Percentiles rank a stretch among this genome's conserved stretches.
Evolutionary conservation across 2,797 vertebrate species (phyloP).

Genomic region (Crocodylus rhombifer): DNA sequence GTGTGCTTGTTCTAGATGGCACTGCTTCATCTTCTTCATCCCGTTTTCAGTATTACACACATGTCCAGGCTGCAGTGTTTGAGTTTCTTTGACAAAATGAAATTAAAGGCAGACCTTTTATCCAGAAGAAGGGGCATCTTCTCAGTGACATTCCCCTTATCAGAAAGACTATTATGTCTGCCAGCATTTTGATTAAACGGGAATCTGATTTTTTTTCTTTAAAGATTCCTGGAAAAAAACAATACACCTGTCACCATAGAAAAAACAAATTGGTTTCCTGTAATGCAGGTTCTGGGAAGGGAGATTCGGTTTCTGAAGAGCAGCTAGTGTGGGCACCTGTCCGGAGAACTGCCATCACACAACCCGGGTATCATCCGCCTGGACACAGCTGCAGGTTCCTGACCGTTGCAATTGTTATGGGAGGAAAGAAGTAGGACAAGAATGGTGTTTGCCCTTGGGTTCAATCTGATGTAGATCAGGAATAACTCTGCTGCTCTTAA

Average conservation of each 20-base stretch:
- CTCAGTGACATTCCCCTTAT: not conserved
- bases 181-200: not conserved
- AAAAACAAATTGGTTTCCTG: not conserved
- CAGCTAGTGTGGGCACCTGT: not conserved
- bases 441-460: not conserved
- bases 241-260: not conserved
- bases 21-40: not conserved
- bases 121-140: not conserved
- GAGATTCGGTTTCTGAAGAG: not conserved
- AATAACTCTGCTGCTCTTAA: not conserved
- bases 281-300: not conserved
- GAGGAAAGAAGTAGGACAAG: not conserved
- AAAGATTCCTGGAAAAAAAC: not conserved
- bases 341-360: not conserved
- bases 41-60: not conserved
- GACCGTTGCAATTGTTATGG: not conserved
- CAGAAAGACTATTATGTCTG: not conserved
- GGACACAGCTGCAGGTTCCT: not conserved
- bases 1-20: not conserved
- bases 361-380: not conserved
- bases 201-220: not conserved
- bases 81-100: not conserved
- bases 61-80: not conserved
- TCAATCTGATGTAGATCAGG: not conserved
- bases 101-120: constrained; percentile 16